Conservation (phyloP, 2,797 vertebrate genomes). For the Linurgus olivaceus region DNA sequence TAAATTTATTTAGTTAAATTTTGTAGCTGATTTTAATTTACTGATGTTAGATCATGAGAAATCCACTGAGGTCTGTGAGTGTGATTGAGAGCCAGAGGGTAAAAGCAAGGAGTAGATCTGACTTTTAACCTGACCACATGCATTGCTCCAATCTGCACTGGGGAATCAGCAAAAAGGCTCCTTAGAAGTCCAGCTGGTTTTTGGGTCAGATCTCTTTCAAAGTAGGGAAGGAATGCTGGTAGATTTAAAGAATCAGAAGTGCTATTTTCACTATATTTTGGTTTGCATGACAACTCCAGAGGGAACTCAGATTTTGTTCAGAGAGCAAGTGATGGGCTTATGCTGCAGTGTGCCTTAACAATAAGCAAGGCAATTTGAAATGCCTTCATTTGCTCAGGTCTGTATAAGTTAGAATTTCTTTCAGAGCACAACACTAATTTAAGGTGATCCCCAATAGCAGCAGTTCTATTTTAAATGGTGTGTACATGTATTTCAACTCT, state of each 20-base stretch:
- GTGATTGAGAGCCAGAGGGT: background rate
- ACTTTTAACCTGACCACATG: background rate
- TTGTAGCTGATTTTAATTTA: constrained; percentile 8
- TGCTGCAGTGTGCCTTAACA: background rate
- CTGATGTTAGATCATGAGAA: background rate
- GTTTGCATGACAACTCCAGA: background rate
- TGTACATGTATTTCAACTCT: background rate
- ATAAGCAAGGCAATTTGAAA: background rate
- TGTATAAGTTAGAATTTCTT: background rate
- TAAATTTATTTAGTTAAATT: background rate
- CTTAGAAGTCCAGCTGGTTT: background rate
- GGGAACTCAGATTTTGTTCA: background rate
- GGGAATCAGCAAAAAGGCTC: background rate
- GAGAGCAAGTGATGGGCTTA: background rate
- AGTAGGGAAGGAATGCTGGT: background rate
- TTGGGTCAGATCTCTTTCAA: background rate
- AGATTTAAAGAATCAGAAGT: background rate
- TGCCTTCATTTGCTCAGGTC: background rate
- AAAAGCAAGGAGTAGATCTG: background rate
- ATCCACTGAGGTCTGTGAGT: background rate
- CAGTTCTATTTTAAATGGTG: background rate
- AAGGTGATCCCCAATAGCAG: background rate
- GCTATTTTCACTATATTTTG: background rate
- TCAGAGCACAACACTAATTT: background rate
- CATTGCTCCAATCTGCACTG: background rate